A percentile compares a stretch with the other conserved stretches of the same genome.
Evolutionary conservation across 37 sponge, comb jelly and placozoan species (phyloP).

Genomic region (Beroe ovata): DNA sequence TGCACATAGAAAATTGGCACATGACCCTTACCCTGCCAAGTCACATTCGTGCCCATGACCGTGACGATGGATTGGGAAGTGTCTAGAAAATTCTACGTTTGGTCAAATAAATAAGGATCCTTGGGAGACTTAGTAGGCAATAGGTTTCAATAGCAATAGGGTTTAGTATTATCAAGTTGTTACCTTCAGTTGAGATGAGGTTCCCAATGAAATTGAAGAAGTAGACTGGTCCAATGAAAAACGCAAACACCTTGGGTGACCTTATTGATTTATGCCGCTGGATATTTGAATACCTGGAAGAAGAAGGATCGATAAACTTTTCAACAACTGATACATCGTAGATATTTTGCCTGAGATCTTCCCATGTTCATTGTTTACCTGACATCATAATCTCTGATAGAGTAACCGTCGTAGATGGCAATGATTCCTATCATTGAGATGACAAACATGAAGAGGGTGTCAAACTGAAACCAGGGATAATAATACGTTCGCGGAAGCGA

Average conservation of each 20-base stretch:
- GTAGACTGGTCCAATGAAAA: slow-evolving; percentile 50
- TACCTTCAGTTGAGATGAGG: slow-evolving; percentile 2
- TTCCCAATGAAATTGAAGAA: slow-evolving; percentile 54
- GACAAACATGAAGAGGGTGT: slow-evolving; percentile 52
- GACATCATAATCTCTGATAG: slow-evolving; percentile 29
- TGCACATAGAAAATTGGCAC: too few relatives aligned
- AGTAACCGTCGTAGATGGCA: slow-evolving; percentile 11
- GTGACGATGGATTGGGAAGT: not conserved
- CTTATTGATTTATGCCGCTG: not conserved
- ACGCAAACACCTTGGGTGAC: slow-evolving; percentile 19
- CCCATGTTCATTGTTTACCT: too few relatives aligned
- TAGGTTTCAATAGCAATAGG: too few relatives aligned
- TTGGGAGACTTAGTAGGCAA: too few relatives aligned
- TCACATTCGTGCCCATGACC: not conserved
- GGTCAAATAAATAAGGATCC: too few relatives aligned
- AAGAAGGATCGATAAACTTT: too few relatives aligned
- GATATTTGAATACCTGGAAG: not conserved
- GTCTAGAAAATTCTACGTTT: not conserved
- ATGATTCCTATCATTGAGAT: not conserved
- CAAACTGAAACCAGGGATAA: slow-evolving; percentile 46
- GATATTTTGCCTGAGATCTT: too few relatives aligned
- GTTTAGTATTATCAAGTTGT: too few relatives aligned
- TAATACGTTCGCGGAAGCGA: too few relatives aligned
- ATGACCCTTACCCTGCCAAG: not conserved
- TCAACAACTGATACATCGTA: too few relatives aligned